phyloP scores from a whole-genome alignment of 2,797 vertebrate species.

The Paratrypauchen microcephalus region DNA sequence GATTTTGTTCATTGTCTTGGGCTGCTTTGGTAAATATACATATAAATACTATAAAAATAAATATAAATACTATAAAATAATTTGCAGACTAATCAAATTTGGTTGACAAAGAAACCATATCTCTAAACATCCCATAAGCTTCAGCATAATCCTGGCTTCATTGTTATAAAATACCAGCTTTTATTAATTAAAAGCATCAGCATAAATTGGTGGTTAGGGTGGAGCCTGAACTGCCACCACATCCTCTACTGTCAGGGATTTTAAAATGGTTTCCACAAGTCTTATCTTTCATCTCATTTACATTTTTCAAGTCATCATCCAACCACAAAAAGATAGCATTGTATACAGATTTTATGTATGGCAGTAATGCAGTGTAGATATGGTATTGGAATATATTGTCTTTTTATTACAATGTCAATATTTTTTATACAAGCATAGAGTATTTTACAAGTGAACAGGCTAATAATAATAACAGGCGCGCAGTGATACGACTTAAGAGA shows the following conservation, averaged over 20 bases:
- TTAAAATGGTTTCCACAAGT: constrained; percentile 10
- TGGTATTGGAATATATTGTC: no score
- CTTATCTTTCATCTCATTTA: constrained; percentile 19
- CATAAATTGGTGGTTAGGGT: neutral
- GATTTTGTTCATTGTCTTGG: no score
- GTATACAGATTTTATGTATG: constrained; percentile 27
- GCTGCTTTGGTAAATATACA: no score
- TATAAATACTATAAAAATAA: no score
- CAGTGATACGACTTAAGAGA: no score
- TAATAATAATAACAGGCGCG: no score
- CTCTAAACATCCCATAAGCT: neutral
- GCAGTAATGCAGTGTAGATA: constrained; percentile 26
- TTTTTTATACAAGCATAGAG: no score
- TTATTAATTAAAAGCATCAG: neutral
- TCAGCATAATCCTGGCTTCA: neutral
- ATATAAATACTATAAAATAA: no score
- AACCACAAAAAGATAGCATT: constrained; percentile 31
- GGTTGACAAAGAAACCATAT: no score
- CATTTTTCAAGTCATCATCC: constrained; percentile 15
- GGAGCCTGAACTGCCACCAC: neutral
- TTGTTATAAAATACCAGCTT: neutral
- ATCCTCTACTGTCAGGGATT: constrained; percentile 2
- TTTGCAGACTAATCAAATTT: no score
- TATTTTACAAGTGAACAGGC: no score
- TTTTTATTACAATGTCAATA: no score